A percentile compares a stretch with the other conserved stretches of the same genome.
Evolutionary conservation across 2,888 invertebrate species (phyloP).

Genomic region (Athalia circularis): DNA sequence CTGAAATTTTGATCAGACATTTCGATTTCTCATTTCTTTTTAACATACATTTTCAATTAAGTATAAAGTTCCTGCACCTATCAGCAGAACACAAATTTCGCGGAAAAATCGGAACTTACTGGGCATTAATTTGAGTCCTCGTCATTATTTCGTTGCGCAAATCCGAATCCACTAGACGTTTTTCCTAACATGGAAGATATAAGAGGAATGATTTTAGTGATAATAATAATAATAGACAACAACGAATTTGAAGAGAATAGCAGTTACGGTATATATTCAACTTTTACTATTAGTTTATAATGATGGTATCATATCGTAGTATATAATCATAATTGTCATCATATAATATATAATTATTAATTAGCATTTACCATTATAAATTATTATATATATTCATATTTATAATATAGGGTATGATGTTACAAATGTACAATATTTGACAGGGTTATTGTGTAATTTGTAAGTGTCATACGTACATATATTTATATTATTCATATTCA

Average conservation of each 20-base stretch:
- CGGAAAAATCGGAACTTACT: too few species aligned
- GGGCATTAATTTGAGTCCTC: too few species aligned
- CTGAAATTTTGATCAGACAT: too few species aligned
- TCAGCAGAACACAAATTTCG: too few species aligned
- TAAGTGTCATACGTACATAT: slow-evolving; percentile 41
- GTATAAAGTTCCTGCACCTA: too few species aligned
- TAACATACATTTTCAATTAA: too few species aligned
- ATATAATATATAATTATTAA: neutral
- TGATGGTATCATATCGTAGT: slow-evolving; percentile 19
- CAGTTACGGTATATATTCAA: slow-evolving; percentile 23
- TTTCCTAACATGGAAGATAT: too few species aligned
- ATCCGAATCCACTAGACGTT: too few species aligned
- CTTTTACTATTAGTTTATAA: slow-evolving; percentile 20
- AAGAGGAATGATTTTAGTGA: neutral
- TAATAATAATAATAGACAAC: neutral
- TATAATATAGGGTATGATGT: slow-evolving; percentile 58
- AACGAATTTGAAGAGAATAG: neutral
- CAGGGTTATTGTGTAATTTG: slow-evolving; percentile 58
- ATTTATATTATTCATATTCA: slow-evolving; percentile 18
- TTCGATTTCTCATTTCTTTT: too few species aligned
- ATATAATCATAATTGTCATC: neutral
- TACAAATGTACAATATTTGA: slow-evolving; percentile 68
- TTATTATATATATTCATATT: slow-evolving; percentile 8
- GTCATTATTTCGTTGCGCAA: too few species aligned
- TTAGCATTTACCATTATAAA: slow-evolving; percentile 3